Conservation (phyloP, 2,888 invertebrate genomes). For the Hoplodrina ambigua region DNA sequence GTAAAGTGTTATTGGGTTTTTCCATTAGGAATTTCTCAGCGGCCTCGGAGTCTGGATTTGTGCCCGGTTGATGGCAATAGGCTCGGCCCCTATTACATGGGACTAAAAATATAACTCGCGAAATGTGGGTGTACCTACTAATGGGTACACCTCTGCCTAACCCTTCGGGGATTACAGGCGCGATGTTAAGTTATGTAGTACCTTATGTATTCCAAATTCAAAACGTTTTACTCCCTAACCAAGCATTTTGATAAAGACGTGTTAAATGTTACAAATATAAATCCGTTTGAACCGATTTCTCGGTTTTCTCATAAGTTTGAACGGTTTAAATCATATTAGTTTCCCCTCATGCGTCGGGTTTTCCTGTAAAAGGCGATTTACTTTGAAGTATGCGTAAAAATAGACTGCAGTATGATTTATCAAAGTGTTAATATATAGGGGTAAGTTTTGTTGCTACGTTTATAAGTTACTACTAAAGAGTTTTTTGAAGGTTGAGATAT, state of each 20-base stretch:
- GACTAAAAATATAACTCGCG: no score
- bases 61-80: no score
- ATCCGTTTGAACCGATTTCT: constrained; percentile 6
- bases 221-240: not conserved
- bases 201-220: no score
- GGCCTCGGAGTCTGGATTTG: no score
- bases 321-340: constrained; percentile 55
- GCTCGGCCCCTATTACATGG: no score
- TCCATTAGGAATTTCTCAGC: no score
- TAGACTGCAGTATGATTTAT: constrained; percentile 55
- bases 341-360: constrained; percentile 42
- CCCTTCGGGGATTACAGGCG: no score
- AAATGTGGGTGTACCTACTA: no score
- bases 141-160: no score
- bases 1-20: no score
- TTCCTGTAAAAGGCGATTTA: constrained; percentile 55
- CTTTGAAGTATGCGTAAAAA: constrained; percentile 59
- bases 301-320: constrained; percentile 34
- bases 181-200: no score
- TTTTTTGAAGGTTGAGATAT: not conserved
- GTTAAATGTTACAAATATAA: constrained; percentile 10
- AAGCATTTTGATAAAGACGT: not conserved
- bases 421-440: constrained; percentile 29
- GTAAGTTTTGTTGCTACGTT: constrained; percentile 34
- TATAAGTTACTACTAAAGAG: not conserved